Percentiles rank a stretch among this genome's conserved stretches.
phyloP scores from a whole-genome alignment of 2,888 invertebrate genomes.

The Glaucopsyche alexis region DNA sequence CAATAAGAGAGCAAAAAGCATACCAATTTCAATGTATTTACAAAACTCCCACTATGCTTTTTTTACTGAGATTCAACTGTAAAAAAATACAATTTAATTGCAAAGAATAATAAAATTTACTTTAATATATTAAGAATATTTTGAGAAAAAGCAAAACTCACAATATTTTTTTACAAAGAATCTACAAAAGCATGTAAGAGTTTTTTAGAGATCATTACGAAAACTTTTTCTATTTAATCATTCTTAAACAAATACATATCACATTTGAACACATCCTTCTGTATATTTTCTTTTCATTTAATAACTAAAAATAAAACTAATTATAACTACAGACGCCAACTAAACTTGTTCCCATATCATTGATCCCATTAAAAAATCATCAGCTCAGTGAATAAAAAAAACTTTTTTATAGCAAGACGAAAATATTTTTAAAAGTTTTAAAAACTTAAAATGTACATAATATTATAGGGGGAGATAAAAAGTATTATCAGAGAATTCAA shows the following conservation, averaged over 20 bases:
- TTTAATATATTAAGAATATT: slow-evolving; percentile 26
- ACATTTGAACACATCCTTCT: slow-evolving; percentile 78
- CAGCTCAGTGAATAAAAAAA: slow-evolving; percentile 32
- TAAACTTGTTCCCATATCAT: slow-evolving; percentile 39
- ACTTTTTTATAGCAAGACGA: not conserved
- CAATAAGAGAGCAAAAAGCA: slow-evolving; percentile 64
- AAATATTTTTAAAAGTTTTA: slow-evolving; percentile 28
- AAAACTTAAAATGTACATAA: slow-evolving; percentile 4
- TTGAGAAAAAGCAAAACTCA: not conserved
- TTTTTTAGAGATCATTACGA: slow-evolving; percentile 78
- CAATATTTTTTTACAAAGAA: slow-evolving; percentile 32
- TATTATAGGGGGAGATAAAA: too few species aligned
- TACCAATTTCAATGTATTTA: slow-evolving; percentile 78
- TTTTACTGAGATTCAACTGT: slow-evolving; percentile 33
- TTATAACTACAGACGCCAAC: slow-evolving; percentile 42
- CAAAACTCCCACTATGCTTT: slow-evolving; percentile 65
- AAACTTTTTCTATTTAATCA: slow-evolving; percentile 65
- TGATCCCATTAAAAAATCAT: slow-evolving; percentile 49
- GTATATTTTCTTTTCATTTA: slow-evolving; percentile 58
- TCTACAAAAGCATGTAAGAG: slow-evolving; percentile 65
- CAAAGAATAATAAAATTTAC: slow-evolving; percentile 15
- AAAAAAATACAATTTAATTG: slow-evolving; percentile 29
- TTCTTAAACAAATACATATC: slow-evolving; percentile 76
- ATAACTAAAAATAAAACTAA: slow-evolving; percentile 42
- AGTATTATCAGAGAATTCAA: too few species aligned